Evolutionary conservation across 2,797 vertebrate genomes (phyloP), one percentile per base, ranked within the genome.

Genomic region (Sphaeramia orbicularis): DNA sequence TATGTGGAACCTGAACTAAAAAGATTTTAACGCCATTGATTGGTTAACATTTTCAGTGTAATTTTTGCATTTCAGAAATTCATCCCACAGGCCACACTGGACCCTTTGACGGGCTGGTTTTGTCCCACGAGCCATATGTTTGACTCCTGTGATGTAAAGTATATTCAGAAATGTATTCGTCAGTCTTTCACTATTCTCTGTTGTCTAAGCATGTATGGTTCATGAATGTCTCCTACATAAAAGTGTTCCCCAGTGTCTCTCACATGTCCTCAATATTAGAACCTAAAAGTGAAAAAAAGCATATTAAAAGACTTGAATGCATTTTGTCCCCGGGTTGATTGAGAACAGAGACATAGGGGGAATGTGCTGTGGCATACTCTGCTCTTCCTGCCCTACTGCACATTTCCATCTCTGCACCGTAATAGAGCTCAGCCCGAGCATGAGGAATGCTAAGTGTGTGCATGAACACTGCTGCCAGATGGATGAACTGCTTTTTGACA

Each of bases 401-500:
- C 72, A 66, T 78, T 83, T 82, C 66, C 71, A 74, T 77, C 78
- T 58, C 60, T 55, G 61, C 48, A 10, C 77, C 48, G 80, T 80
- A 86, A 87, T 77, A 72, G 71, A 67, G 44, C 32, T 18, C 76
- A 83, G 69, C 44, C 43, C 4, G 21, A 63, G 72, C 65, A 63
- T 19, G 60, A 85, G 76, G 86, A 90, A 89, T 84, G 72, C 66
- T 57, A 63, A 76, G 68, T 76, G 80, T 73, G 75, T 62, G 49
- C 52, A 58, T 63, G 64, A 76, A 65, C 48, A 11, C 76, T 37
- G 71, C 70, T 55, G 74, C 73, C 69, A 81, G 78, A 89, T 84
- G 78, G 79, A 84, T 65, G 71, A 67, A 58, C 78, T 67, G 48
- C 58, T 78, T 83, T 24, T 74, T 84, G 71, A 84, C 76, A 78